Percentiles rank a stretch among this genome's conserved stretches.
phyloP scores from a whole-genome alignment of 1,140 invertebrate species.

The Scaptomyza graminum region DNA sequence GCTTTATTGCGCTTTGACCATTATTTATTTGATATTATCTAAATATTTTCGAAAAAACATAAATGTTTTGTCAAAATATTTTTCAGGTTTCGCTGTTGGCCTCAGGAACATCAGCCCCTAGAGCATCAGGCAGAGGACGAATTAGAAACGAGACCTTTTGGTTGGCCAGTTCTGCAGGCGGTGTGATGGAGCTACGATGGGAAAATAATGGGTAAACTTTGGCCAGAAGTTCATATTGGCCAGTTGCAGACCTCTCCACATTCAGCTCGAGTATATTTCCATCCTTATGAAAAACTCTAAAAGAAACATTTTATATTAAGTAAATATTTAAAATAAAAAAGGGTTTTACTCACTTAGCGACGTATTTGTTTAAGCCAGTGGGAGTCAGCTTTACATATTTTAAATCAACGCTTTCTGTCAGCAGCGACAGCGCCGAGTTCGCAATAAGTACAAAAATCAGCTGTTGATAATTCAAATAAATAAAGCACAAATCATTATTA shows the following conservation, averaged over 20 bases:
- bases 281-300: not conserved
- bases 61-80: too few species aligned
- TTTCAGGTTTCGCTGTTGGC: too few species aligned
- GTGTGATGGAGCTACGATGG: too few species aligned
- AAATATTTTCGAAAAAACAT: too few species aligned
- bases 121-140: too few species aligned
- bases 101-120: too few species aligned
- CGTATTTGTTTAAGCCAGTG: not conserved
- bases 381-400: not conserved
- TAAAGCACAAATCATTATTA: not conserved
- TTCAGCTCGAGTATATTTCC: not conserved
- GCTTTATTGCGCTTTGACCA: too few species aligned
- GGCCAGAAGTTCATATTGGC: constrained; percentile 5
- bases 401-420: too few species aligned
- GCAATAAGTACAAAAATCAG: not conserved
- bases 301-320: not conserved
- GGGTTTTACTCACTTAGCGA: not conserved
- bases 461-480: not conserved
- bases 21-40: too few species aligned
- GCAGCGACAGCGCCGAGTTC: not conserved
- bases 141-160: too few species aligned
- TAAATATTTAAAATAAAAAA: not conserved
- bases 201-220: too few species aligned
- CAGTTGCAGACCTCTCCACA: not conserved
- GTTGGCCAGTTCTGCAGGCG: too few species aligned